A percentile compares a stretch with the other conserved stretches of the same genome.
Conservation (phyloP, 2,113 vertebrate species). For the Rutilus rutilus region DNA sequence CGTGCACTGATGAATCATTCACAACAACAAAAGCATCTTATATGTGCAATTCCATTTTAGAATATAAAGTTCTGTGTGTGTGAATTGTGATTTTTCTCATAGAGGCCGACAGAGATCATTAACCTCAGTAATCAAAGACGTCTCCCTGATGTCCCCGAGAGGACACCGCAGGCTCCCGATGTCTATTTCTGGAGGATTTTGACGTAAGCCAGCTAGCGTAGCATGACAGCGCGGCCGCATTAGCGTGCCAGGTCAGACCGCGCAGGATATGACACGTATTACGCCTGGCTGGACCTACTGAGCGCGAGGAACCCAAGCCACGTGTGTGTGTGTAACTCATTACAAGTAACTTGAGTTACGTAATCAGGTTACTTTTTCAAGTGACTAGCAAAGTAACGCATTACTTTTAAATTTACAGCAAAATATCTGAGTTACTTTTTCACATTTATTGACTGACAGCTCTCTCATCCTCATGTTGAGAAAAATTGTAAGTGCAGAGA, state of each 20-base stretch:
- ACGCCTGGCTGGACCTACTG: slow-evolving; percentile 12
- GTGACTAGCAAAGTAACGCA: too few relatives aligned
- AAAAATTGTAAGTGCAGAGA: too few relatives aligned
- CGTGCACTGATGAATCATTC: neutral
- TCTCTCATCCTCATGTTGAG: too few relatives aligned
- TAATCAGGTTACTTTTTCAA: too few relatives aligned
- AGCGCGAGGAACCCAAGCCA: neutral
- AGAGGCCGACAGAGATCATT: neutral
- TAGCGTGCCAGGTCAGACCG: slow-evolving; percentile 46
- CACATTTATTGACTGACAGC: too few relatives aligned
- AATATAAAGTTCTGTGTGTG: neutral
- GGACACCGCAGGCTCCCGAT: neutral
- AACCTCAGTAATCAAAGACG: slow-evolving; percentile 11
- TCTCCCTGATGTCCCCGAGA: neutral
- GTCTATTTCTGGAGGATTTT: slow-evolving; percentile 62
- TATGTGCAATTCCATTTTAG: neutral
- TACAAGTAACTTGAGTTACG: too few relatives aligned
- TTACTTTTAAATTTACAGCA: too few relatives aligned
- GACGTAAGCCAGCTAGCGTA: slow-evolving; percentile 64
- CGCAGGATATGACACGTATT: slow-evolving; percentile 37
- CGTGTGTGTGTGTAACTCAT: neutral
- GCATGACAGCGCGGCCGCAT: slow-evolving; percentile 69
- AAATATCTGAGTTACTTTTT: too few relatives aligned
- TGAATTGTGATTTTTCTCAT: neutral
- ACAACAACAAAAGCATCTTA: neutral